Evolutionary conservation across 1,140 invertebrate genomes (phyloP), one percentile per base, ranked within the genome.

Genomic region (Nixonia krombeini): DNA sequence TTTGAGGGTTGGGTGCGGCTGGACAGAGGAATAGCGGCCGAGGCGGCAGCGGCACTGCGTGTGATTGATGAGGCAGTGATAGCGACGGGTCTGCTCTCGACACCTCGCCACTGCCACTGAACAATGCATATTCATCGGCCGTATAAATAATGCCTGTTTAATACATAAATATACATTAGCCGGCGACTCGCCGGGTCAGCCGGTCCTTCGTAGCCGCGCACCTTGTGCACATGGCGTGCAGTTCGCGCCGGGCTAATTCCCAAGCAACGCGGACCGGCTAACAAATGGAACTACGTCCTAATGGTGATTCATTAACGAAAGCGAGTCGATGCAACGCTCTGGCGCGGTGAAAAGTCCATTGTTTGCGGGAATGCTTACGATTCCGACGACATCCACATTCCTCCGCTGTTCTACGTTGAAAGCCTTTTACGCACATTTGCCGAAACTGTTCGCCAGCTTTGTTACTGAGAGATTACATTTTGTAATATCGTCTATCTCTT

Each of bases 1-100:
- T 10, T 29, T 3, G 13, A 25, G 21, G 29, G 10, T 26, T 2
- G 13, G 25, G 9, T 45, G 23, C 16, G 38, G 6, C 18, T 26
- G 23, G 38, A 59, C 17, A 46, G 40, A 33, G 42, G 41, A 45
- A 44, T 37, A 35, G 38, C 23, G 21, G 37, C n/a, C 15, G 6
- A 31, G 9, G 38, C 17, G 9, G 38, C 17, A 33, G 45, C 41
- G 17, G 29, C 28, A 70, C 81, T 83, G 81, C 77, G 73, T 79
- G 78, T 83, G 81, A 83, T 83, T 83, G 81, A 83, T 83, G 81
- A 83, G 81, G 79, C 78, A 77, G 81, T 83, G 81, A 83, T 83
- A 83, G 81, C 80, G 80, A 82, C 80, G 80, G 78, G 81, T 77
- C 81, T 83, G 81, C 78, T 78, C 81, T 82, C 79, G 81, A 83